These are phyloP conservation scores for Nesogale talazaci DNA, from an alignment of 2,113 vertebrate species.

Conservation along the genomic window DNA sequence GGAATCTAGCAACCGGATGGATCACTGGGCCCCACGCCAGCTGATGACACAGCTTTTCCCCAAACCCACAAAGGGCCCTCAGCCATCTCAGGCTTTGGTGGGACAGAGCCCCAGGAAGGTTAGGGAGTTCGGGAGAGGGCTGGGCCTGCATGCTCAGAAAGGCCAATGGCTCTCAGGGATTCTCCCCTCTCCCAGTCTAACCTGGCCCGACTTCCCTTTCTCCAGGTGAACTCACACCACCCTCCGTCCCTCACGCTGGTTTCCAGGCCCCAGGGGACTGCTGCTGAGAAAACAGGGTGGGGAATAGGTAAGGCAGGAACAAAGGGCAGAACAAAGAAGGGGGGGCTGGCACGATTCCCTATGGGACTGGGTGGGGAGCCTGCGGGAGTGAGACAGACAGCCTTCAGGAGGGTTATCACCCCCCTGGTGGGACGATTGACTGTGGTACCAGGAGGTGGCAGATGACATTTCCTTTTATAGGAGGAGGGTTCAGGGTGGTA, in stretches of 20 bases:
- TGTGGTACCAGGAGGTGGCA: neutral
- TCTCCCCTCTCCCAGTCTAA: neutral
- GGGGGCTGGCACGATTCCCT: neutral
- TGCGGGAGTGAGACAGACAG: neutral
- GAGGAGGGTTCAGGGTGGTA: neutral
- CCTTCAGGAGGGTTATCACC: neutral
- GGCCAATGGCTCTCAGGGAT: constrained; percentile 3
- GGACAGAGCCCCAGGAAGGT: constrained; percentile 56
- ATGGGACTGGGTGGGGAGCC: neutral
- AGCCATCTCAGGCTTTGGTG: constrained; percentile 68
- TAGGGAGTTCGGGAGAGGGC: constrained; percentile 55
- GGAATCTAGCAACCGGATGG: constrained; percentile 65
- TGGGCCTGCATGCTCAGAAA: neutral
- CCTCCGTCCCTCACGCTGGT: constrained; percentile 2
- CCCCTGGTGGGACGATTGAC: neutral
- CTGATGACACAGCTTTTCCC: constrained; percentile 75
- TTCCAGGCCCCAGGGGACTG: constrained; percentile 10
- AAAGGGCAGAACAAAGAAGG: constrained; percentile 22
- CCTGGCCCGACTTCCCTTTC: neutral
- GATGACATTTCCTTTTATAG: constrained; percentile 32
- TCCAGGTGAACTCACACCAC: neutral
- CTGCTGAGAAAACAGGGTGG: neutral
- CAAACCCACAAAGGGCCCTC: constrained; percentile 55
- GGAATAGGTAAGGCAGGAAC: constrained; percentile 4
- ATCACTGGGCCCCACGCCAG: constrained; percentile 61